Conservation (phyloP, 2,113 vertebrate genomes). For the Callionymus lyra region DNA sequence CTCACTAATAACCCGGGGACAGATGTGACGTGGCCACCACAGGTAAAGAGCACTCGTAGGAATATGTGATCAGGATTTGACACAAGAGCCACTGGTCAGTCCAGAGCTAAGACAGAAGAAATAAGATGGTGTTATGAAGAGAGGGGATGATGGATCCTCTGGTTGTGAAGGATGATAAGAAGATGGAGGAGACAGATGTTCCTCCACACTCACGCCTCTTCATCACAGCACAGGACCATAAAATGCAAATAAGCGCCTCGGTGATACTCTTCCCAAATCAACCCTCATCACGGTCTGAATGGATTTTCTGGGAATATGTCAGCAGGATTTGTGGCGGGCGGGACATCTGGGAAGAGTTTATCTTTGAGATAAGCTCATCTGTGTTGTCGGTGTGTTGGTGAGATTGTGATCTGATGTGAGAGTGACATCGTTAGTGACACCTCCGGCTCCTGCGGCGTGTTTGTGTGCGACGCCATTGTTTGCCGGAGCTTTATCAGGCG, state of each 20-base stretch:
- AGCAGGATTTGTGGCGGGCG: not conserved
- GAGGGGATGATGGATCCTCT: too few species aligned
- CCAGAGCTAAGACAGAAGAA: constrained; percentile 4
- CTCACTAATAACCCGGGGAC: constrained; percentile 3
- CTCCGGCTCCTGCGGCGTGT: constrained; percentile 19
- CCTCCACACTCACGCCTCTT: constrained; percentile 49
- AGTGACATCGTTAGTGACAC: constrained; percentile 29
- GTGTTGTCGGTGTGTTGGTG: constrained; percentile 11
- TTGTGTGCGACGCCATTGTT: constrained; percentile 31
- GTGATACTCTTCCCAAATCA: constrained; percentile 7
- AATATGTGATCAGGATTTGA: constrained; percentile 33
- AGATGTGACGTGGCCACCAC: constrained; percentile 36
- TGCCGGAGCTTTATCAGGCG: constrained; percentile 48
- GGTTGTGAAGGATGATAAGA: constrained; percentile 1
- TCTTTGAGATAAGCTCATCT: constrained; percentile 18
- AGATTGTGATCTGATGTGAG: constrained; percentile 14
- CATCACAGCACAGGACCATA: constrained; percentile 57
- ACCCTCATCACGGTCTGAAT: too few species aligned
- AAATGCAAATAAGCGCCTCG: constrained; percentile 73
- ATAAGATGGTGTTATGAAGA: not conserved
- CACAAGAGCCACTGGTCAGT: constrained; percentile 7
- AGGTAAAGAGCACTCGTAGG: constrained; percentile 25
- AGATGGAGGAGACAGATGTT: constrained; percentile 31
- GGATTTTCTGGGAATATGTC: not conserved
- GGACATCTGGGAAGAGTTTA: constrained; percentile 1